Conservation (phyloP, 2,113 vertebrate genomes). For the Takifugu flavidus region DNA sequence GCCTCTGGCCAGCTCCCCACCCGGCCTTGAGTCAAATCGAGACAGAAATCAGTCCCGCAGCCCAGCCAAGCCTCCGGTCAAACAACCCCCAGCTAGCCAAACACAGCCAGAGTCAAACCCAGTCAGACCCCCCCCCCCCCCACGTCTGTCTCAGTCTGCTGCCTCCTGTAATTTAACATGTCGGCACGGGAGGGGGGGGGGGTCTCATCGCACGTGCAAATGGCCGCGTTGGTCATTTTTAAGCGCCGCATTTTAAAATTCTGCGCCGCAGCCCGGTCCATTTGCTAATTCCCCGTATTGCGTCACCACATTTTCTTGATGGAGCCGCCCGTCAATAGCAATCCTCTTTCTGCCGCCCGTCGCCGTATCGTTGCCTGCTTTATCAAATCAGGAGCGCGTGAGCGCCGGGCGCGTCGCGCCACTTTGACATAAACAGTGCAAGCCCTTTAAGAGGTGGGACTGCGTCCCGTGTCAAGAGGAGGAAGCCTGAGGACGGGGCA, state of each 20-base stretch:
- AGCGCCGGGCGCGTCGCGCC: slow-evolving; percentile 26
- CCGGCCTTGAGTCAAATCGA: slow-evolving; percentile 46
- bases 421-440: slow-evolving; percentile 56
- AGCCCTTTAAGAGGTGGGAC: slow-evolving; percentile 71
- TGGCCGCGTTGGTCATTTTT: slow-evolving; percentile 9
- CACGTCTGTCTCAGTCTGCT: slow-evolving; percentile 68
- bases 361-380: slow-evolving; percentile 37
- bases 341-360: slow-evolving; percentile 33
- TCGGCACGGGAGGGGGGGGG: slow-evolving; percentile 26
- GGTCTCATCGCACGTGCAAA: slow-evolving; percentile 40
- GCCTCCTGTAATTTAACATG: slow-evolving; percentile 72
- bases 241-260: slow-evolving; percentile 13
- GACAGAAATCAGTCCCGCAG: slow-evolving; percentile 60
- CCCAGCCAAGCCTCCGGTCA: slow-evolving; percentile 51
- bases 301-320: slow-evolving; percentile 32
- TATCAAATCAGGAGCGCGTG: slow-evolving; percentile 37
- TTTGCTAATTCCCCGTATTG: slow-evolving; percentile 28
- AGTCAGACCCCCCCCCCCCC: slow-evolving; percentile 47
- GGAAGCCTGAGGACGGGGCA: slow-evolving; percentile 36
- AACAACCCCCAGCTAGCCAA: slow-evolving; percentile 56
- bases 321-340: slow-evolving; percentile 21
- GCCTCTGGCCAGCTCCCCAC: slow-evolving; percentile 51
- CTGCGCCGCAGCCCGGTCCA: neutral
- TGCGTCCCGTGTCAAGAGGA: slow-evolving; percentile 44
- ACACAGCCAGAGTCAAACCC: slow-evolving; percentile 56